Evolutionary conservation across 2,888 invertebrate species (phyloP), one percentile per base, ranked within the genome.

Genomic region (Sylvicola cinctus): DNA sequence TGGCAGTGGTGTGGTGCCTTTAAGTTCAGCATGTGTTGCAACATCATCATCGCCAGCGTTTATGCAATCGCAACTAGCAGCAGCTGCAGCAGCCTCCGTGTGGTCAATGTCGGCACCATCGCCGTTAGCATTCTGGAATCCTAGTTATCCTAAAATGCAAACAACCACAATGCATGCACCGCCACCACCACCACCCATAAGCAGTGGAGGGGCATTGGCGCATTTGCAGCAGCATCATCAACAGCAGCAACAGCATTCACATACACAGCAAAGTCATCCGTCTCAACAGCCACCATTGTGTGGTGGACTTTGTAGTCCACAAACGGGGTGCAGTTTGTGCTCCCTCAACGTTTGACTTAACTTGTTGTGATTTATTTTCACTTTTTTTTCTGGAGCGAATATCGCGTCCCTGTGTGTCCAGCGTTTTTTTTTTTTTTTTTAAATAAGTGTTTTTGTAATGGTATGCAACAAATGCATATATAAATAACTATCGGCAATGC

Each of bases 241-340:
- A 20, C 29, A 11, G 17, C 34, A 10, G 34, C 14, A 5, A 28
- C n/a, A 7, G 14, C 25, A 11, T 25, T 13, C 28, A 28, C 28
- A 28, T 28, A n/a, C 6, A 7, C 14, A 28, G 6, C 4, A 5
- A 13, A 13, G 10, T 28, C 28, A 28, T 28, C 28, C 10, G 28
- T 5, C 28, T 12, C 31, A 16, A 4, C 15, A 31, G 27, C 34
- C 34, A 28, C 31, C 35, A 5, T 34, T 34, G 27, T 34, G 34
- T 28, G 36, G 34, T 11, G 36, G 36, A 27, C 32, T 33, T 30
- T 36, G 36, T 32, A 32, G 36, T 32, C 36, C 29, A 29, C 34
- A 32, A 29, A 38, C 28, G 26, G 36, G 33, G 23, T 38, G 38
- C 29, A 36, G 36, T 31, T 31, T 37, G 26, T 37, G 37, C 34